phyloP scores from a whole-genome alignment of 2,888 invertebrate species.

The Heliconius cydno region DNA sequence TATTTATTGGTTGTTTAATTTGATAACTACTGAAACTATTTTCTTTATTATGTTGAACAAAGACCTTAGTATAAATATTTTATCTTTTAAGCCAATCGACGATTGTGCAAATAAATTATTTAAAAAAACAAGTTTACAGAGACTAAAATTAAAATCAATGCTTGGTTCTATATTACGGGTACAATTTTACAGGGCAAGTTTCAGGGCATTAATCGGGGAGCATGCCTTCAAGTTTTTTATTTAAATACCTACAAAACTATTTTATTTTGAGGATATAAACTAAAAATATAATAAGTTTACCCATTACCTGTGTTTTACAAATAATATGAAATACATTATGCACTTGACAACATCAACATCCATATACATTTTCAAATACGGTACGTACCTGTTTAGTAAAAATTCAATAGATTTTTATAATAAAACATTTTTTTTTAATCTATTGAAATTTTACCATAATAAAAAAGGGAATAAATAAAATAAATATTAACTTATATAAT shows the following conservation, averaged over 20 bases:
- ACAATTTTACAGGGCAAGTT: constrained; percentile 6
- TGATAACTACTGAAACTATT: not conserved
- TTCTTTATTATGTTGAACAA: not conserved
- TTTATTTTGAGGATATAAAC: constrained; percentile 10
- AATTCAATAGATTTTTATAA: constrained; percentile 38
- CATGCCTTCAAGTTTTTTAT: constrained; percentile 27
- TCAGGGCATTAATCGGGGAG: constrained; percentile 4
- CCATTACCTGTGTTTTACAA: constrained; percentile 28
- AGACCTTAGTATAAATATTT: not conserved
- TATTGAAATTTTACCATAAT: constrained; percentile 40
- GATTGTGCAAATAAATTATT: not conserved
- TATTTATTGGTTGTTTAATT: not conserved
- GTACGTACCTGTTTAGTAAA: constrained; percentile 42
- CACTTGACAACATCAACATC: constrained; percentile 44
- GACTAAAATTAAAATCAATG: constrained; percentile 38
- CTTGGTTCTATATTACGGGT: constrained; percentile 17
- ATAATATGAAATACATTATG: constrained; percentile 28
- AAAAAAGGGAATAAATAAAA: constrained; percentile 41
- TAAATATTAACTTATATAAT: constrained; percentile 42
- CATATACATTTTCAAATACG: constrained; percentile 35
- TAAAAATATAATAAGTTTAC: constrained; percentile 11
- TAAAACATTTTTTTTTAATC: not conserved
- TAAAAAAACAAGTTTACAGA: not conserved
- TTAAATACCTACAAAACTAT: constrained; percentile 11
- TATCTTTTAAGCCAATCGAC: not conserved